These are phyloP conservation scores for Apis laboriosa DNA, from an alignment of 1,140 invertebrate genomes.

Conservation along the genomic window DNA sequence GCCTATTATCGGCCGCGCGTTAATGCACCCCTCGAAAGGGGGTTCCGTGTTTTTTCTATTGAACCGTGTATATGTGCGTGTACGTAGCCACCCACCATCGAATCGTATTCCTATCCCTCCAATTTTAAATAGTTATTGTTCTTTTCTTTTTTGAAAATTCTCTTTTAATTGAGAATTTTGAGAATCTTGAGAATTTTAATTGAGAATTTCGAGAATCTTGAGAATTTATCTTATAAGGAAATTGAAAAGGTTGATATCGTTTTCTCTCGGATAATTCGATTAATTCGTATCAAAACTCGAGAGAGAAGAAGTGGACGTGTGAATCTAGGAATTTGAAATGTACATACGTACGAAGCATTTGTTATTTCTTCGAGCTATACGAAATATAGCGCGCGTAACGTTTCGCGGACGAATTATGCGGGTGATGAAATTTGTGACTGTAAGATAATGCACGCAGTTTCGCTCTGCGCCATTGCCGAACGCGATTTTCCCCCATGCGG, in stretches of 20 bases:
- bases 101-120: too few species aligned
- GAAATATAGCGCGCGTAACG: not conserved
- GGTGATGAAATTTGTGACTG: constrained; percentile 32
- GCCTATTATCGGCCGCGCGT: constrained; percentile 65
- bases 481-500: constrained; percentile 35
- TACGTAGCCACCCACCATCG: not conserved
- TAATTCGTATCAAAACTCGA: too few species aligned
- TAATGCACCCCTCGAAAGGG: constrained; percentile 66
- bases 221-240: too few species aligned
- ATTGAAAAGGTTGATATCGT: too few species aligned
- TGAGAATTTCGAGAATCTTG: too few species aligned
- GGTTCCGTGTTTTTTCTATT: not conserved
- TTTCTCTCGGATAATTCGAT: too few species aligned
- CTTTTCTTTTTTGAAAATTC: too few species aligned
- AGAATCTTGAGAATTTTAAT: too few species aligned
- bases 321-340: not conserved
- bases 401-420: constrained; percentile 10
- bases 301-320: too few species aligned
- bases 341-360: not conserved
- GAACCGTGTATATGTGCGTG: not conserved
- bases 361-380: not conserved
- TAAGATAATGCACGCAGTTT: constrained; percentile 43
- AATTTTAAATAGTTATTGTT: too few species aligned
- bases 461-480: constrained; percentile 29
- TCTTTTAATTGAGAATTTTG: too few species aligned